Evolutionary conservation across 2,113 vertebrate species (phyloP), one percentile per base, ranked within the genome.

Genomic region (Silurus meridionalis): DNA sequence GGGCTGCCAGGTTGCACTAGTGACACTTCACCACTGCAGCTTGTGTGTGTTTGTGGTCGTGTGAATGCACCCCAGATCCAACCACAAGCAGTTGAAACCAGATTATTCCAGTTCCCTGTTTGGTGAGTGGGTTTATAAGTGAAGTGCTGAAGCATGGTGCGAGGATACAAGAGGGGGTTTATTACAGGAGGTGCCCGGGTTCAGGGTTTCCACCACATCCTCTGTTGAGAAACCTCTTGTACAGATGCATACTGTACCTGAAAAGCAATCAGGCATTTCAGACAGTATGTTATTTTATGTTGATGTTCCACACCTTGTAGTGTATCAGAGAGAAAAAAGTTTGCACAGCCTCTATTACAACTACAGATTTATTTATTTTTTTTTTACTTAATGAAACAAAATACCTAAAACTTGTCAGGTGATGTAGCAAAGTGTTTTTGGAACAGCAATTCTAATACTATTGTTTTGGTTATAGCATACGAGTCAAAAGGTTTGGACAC

Each of bases 31-130:
- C 14, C 23, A 46, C 61, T 53, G 83, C 80, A n/a, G 71, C 55
- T 23, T 74, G 14, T 88, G 84, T 75, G 69, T 78, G 74, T 58
- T 48, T 85, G 57, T 77, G 50, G 63, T 67, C 37, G 58, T 63
- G 69, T 60, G 69, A 57, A 8, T 7, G 60, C 52, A 72, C 23
- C 21, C 25, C 71, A 53, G 58, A 55, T 85, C 74, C 75, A 80
- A 86, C 77, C 37, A 28, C n/a, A 46, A 87, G 86, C 88, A 85
- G 88, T 83, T 85, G 53, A 72, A 89, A 80, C 88, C 80, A 87
- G 88, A 83, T 87, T 66, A 85, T 83, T 83, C 88, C 83, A 85
- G 88, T 85, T 87, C 83, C 87, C 23, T 85, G 83, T 87, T 83
- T 72, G 61, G 81, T 79, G 57, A 72, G 85, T 52, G 50, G 67